phyloP scores from a whole-genome alignment of 92 coral and sea anemone species.

The Porites lobata region DNA sequence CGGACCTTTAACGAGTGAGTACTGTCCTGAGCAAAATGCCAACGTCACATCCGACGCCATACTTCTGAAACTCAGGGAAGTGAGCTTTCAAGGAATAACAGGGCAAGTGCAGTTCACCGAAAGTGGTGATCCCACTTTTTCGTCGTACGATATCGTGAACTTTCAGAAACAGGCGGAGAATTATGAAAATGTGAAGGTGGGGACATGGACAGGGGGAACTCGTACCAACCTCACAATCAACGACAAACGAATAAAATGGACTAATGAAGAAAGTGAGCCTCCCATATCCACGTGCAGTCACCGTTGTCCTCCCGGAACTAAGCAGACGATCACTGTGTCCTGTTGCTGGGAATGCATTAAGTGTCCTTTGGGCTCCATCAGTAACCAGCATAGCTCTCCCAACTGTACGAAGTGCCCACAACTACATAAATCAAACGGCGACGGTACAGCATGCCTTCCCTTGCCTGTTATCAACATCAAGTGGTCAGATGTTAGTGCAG shows the following conservation, averaged over 20 bases:
- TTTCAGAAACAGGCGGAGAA: slow-evolving; percentile 39
- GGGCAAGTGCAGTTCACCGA: slow-evolving; percentile 63
- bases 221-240: slow-evolving; percentile 44
- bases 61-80: slow-evolving; percentile 61
- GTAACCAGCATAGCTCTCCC: slow-evolving; percentile 50
- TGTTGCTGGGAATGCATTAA: slow-evolving; percentile 80
- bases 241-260: slow-evolving; percentile 55
- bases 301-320: slow-evolving; percentile 74
- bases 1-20: slow-evolving; percentile 11
- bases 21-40: slow-evolving; percentile 40
- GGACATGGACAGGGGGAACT: slow-evolving; percentile 69
- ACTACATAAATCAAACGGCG: slow-evolving; percentile 61
- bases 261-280: slow-evolving; percentile 22
- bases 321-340: slow-evolving; percentile 71
- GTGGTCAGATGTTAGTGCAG: slow-evolving; percentile 65
- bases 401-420: slow-evolving; percentile 75
- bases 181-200: slow-evolving; percentile 65
- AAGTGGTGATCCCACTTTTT: slow-evolving; percentile 68
- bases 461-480: slow-evolving; percentile 69
- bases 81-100: slow-evolving; percentile 71
- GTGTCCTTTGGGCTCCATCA: slow-evolving; percentile 65
- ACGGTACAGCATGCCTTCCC: slow-evolving; percentile 61
- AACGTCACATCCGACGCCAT: slow-evolving; percentile 54
- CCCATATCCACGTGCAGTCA: slow-evolving; percentile 80
- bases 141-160: slow-evolving; percentile 80